Evolutionary conservation across 2,113 vertebrate species (phyloP).

Genomic region (Andinoacara biseriatus): DNA sequence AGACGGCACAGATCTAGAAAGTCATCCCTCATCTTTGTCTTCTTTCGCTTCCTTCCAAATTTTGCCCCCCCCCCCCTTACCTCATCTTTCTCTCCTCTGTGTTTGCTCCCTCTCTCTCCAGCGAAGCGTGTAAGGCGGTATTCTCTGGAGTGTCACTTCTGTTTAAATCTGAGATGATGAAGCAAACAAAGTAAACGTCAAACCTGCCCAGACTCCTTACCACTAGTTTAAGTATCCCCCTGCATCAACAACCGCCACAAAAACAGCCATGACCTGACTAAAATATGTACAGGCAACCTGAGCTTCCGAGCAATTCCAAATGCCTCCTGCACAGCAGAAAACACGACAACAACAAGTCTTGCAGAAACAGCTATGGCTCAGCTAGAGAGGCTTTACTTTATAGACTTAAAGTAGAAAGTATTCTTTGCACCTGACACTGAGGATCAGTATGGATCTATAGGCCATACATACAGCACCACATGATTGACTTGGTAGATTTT

Average conservation of each 20-base stretch:
- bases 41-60: constrained; percentile 4
- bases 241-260: constrained; percentile 48
- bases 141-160: constrained; percentile 56
- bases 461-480: background rate
- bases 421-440: background rate
- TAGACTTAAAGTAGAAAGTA: background rate
- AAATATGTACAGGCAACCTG: constrained; percentile 40
- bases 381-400: background rate
- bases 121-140: constrained; percentile 29
- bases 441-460: background rate
- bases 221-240: constrained; percentile 40
- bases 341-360: background rate
- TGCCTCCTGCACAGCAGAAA: constrained; percentile 34
- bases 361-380: background rate
- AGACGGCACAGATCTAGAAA: constrained; percentile 35
- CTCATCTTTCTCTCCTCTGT: constrained; percentile 28
- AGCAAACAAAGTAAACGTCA: constrained; percentile 62
- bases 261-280: constrained; percentile 45
- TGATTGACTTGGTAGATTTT: background rate
- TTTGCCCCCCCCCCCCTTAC: background rate
- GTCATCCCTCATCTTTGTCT: constrained; percentile 41
- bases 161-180: constrained; percentile 57
- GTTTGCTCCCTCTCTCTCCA: constrained; percentile 28
- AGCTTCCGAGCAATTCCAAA: constrained; percentile 34
- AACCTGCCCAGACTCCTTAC: constrained; percentile 54